Percentiles rank a stretch among this genome's conserved stretches.
Conservation (phyloP, 2,797 vertebrate species). For the Epinephelus malabaricus region DNA sequence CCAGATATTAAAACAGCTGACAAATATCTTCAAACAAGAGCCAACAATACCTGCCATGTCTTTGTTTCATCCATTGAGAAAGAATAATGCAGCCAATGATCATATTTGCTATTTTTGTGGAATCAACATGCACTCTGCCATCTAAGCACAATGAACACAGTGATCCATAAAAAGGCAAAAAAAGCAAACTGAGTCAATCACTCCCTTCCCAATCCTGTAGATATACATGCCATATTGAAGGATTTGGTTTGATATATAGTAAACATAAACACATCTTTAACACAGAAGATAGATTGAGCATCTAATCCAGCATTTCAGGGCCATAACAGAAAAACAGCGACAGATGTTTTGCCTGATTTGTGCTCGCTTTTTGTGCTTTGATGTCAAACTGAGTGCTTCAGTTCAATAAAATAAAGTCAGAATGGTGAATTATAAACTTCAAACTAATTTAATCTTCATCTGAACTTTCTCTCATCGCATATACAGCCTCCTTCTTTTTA, state of each 20-base stretch:
- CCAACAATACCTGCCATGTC: not conserved
- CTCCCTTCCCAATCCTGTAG: not conserved
- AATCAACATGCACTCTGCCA: not conserved
- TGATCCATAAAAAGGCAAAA: not conserved
- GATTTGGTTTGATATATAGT: not conserved
- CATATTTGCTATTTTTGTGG: not conserved
- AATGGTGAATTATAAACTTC: not conserved
- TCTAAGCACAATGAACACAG: not conserved
- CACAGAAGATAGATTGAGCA: not conserved
- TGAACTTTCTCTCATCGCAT: not conserved
- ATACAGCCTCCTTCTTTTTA: not conserved
- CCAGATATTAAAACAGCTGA: slow-evolving; percentile 1
- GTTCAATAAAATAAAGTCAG: no score
- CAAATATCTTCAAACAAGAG: slow-evolving; percentile 3
- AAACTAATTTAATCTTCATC: not conserved
- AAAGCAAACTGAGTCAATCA: not conserved
- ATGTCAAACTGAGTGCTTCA: not conserved
- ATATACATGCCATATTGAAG: not conserved
- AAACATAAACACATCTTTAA: not conserved
- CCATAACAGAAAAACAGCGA: not conserved
- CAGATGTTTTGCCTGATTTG: not conserved
- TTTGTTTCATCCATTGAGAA: slow-evolving; percentile 10
- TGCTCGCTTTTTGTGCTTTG: not conserved
- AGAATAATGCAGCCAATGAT: not conserved
- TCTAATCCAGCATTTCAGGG: not conserved